These are phyloP conservation scores for Pseudocheirus occidentalis DNA, from an alignment of 2,797 vertebrate genomes.

Conservation along the genomic window DNA sequence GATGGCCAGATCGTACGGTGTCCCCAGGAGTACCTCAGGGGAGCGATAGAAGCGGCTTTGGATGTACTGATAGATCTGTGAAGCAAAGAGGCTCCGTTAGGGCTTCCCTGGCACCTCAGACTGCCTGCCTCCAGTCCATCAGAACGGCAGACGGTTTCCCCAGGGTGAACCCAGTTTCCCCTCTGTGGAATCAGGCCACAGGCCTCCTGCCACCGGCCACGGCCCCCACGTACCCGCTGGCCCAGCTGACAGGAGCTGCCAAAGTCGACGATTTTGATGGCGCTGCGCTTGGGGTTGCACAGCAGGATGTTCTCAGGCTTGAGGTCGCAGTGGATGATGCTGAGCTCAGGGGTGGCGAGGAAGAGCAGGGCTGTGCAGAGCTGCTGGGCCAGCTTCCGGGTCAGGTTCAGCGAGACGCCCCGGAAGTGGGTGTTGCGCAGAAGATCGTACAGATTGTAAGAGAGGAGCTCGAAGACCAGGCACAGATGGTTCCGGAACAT, in stretches of 20 bases:
- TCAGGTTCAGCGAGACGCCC: slow-evolving; percentile 94
- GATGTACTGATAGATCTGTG: slow-evolving; percentile 96
- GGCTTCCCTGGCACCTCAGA: neutral
- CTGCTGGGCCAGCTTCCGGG: slow-evolving; percentile 95
- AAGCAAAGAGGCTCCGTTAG: neutral
- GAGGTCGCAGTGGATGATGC: slow-evolving; percentile 97
- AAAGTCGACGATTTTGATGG: slow-evolving; percentile 96
- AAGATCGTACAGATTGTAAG: slow-evolving; percentile 95
- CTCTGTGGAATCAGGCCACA: neutral
- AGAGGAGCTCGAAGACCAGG: slow-evolving; percentile 96
- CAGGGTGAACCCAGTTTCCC: neutral
- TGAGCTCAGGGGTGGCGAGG: slow-evolving; percentile 94
- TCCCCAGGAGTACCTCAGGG: slow-evolving; percentile 93
- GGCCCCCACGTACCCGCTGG: slow-evolving; percentile 87
- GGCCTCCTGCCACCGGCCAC: neutral
- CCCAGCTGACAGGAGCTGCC: slow-evolving; percentile 94
- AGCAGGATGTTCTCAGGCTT: slow-evolving; percentile 96
- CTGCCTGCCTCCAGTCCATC: neutral
- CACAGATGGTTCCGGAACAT: slow-evolving; percentile 98
- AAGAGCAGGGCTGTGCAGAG: slow-evolving; percentile 95
- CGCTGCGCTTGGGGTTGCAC: slow-evolving; percentile 95
- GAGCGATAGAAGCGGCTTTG: slow-evolving; percentile 97
- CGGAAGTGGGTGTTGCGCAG: slow-evolving; percentile 96
- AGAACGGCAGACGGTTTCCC: neutral
- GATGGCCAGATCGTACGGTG: slow-evolving; percentile 95